Percentiles rank a stretch among this genome's conserved stretches.
Conservation (phyloP, 2,113 vertebrate genomes). For the Psittacara wagleri region DNA sequence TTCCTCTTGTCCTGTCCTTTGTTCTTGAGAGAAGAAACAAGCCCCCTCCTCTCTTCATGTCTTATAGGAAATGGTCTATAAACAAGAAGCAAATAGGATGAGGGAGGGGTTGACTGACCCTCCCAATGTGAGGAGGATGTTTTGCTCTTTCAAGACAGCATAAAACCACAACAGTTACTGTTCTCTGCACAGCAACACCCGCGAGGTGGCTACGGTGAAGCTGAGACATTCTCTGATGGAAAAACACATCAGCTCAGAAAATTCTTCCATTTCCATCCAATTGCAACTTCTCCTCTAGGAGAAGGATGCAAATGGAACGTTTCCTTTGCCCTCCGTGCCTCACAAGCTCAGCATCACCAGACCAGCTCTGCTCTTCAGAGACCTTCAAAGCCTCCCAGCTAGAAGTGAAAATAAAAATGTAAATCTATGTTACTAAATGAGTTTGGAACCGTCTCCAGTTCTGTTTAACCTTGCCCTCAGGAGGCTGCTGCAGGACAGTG, state of each 20-base stretch:
- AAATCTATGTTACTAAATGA: not conserved
- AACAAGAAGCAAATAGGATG: not conserved
- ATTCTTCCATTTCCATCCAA: not conserved
- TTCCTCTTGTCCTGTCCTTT: no score
- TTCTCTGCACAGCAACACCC: not conserved
- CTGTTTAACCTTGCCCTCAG: not conserved
- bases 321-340: not conserved
- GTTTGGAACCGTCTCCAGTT: not conserved
- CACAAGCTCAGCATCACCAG: not conserved
- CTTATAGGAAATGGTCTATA: not conserved
- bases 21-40: not conserved
- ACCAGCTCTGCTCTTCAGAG: not conserved
- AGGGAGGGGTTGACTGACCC: not conserved
- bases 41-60: not conserved
- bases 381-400: not conserved
- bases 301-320: not conserved
- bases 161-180: not conserved
- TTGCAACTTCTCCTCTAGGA: not conserved
- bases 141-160: not conserved
- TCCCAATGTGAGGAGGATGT: not conserved
- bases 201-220: accelerated
- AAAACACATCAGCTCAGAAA: not conserved
- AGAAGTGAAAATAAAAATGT: not conserved
- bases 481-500: not conserved
- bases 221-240: not conserved